Evolutionary conservation across 2,797 vertebrate species (phyloP).

Genomic region (Poecilia velifera): DNA sequence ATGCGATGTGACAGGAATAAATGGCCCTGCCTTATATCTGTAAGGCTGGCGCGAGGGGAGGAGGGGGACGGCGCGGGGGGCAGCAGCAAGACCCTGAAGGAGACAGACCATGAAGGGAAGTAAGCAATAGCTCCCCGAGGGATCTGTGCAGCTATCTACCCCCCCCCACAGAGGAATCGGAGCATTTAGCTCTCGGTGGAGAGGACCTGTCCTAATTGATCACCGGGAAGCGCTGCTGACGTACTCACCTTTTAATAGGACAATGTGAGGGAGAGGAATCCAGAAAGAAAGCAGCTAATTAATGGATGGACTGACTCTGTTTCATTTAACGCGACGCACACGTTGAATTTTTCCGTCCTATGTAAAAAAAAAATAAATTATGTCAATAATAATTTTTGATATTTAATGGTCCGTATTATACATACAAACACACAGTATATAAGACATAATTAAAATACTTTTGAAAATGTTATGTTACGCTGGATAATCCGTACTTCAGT

Average conservation of each 20-base stretch:
- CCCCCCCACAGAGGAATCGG: constrained; percentile 39
- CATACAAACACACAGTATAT: background rate
- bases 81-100: constrained; percentile 43
- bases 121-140: constrained; percentile 65
- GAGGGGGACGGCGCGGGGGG: constrained; percentile 2
- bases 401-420: background rate
- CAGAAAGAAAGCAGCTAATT: constrained; percentile 18
- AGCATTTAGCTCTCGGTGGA: constrained; percentile 47
- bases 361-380: background rate
- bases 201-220: constrained; percentile 64
- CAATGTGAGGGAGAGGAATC: constrained; percentile 10
- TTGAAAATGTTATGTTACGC: background rate
- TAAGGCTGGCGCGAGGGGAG: constrained; percentile 26
- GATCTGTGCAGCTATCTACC: constrained; percentile 43
- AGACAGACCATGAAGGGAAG: constrained; percentile 63
- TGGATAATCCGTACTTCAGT: background rate
- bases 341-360: background rate
- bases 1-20: constrained; percentile 76
- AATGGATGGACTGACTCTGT: constrained; percentile 14
- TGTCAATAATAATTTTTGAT: background rate
- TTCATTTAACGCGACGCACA: constrained; percentile 14
- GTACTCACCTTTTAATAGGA: constrained; percentile 12
- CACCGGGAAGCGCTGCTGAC: constrained; percentile 51
- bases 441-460: background rate
- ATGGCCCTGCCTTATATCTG: constrained; percentile 75